phyloP scores from a whole-genome alignment of 1,140 invertebrate species.

The Samia ricini region DNA sequence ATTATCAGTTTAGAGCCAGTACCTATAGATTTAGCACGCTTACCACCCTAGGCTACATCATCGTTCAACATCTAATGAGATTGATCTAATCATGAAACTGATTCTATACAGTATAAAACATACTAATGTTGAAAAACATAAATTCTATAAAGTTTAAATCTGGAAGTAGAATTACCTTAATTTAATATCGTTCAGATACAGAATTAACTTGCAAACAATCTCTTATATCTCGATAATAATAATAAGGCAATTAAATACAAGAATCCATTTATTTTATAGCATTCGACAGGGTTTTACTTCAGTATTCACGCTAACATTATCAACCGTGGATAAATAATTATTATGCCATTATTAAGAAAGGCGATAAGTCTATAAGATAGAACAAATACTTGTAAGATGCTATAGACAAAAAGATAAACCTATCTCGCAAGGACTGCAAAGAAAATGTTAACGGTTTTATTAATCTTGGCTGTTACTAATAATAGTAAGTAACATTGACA shows the following conservation, averaged over 20 bases:
- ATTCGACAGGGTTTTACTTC: neutral
- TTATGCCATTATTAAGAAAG: neutral
- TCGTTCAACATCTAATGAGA: too few species aligned
- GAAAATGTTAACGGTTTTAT: neutral
- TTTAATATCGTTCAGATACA: neutral
- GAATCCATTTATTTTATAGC: neutral
- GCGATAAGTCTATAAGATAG: neutral
- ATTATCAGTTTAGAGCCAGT: too few species aligned
- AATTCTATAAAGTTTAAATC: too few species aligned
- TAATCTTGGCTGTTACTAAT: too few species aligned
- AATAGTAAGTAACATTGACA: neutral
- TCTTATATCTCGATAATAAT: neutral
- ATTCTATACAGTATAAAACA: too few species aligned
- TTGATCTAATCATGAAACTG: too few species aligned
- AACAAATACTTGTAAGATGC: neutral
- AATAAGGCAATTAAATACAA: neutral
- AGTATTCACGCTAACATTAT: neutral
- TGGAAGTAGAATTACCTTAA: too few species aligned
- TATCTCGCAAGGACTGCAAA: neutral
- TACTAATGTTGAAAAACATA: too few species aligned
- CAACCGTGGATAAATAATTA: neutral
- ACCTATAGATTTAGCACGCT: too few species aligned
- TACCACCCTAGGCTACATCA: too few species aligned
- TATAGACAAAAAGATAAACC: neutral
- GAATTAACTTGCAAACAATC: neutral